Conservation (phyloP, 2,113 vertebrate species). For the Spea multiplicata region DNA sequence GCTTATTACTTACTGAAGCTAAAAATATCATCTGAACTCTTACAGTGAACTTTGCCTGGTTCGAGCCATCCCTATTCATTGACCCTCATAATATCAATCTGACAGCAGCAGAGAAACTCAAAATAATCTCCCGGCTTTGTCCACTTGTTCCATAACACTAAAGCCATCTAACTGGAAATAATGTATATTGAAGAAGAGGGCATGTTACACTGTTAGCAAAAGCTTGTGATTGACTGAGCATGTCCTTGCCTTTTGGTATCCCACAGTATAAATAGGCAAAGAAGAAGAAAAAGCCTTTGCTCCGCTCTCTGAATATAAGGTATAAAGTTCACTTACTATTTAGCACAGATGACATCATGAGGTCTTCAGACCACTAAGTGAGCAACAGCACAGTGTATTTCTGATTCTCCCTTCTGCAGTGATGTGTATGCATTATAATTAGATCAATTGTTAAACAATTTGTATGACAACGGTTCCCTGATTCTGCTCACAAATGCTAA, state of each 20-base stretch:
- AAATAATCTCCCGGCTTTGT: constrained; percentile 16
- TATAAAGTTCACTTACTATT: constrained; percentile 57
- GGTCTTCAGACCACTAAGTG: constrained; percentile 42
- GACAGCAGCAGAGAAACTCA: constrained; percentile 25
- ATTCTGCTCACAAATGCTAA: constrained; percentile 33
- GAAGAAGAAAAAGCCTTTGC: constrained; percentile 32
- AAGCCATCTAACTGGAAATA: constrained; percentile 49
- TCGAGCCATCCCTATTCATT: constrained; percentile 12
- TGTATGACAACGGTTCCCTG: constrained; percentile 2
- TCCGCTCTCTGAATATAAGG: constrained; percentile 55
- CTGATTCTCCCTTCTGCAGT: constrained; percentile 9
- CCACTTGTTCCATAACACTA: constrained; percentile 21
- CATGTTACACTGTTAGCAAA: constrained; percentile 51
- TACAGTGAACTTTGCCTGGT: background rate
- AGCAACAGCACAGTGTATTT: constrained; percentile 11
- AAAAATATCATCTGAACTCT: constrained; percentile 33
- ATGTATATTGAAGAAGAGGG: constrained; percentile 55
- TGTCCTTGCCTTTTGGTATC: constrained; percentile 57
- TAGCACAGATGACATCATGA: constrained; percentile 52
- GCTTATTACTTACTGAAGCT: constrained; percentile 21
- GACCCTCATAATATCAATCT: constrained; percentile 9
- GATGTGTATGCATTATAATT: constrained; percentile 34
- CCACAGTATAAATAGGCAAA: constrained; percentile 13
- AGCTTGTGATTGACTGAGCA: constrained; percentile 53
- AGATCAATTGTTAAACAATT: constrained; percentile 21